Base-by-base conservation (phyloP, 2,888 invertebrate genomes). In the Standfussiana lucernea region DNA sequence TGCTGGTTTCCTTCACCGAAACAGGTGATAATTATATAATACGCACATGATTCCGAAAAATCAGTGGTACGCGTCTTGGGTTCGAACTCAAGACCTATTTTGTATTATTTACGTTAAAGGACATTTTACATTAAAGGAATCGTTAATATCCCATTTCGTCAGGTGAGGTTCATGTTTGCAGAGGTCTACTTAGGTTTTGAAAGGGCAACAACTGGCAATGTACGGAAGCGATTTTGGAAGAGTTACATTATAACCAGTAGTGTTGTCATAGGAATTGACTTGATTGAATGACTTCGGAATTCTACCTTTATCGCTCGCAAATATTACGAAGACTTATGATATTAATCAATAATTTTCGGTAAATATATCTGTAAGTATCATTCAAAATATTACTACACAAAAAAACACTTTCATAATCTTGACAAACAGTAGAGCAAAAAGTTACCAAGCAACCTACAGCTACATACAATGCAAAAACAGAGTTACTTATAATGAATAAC, bases 361-460 rank as follows among this genome's bases (percentile, higher is more conserved):
- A 42, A 61, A 69, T 50, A 59, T n/a, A 61, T 35, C 1, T 32
- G 28, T 21, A 28, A 68, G 24, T 40, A 56, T 24, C 42, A 80
- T 72, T 72, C 0, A 59, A 66, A 66, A 75, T 42, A 37, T 42
- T 45, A 32, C 45, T 64, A 62, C 40, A 68, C 10, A 79, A 56
- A 79, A 24, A 73, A 64, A 40, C 10, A 62, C 5, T n/a, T 45
- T 15, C 11, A 40, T 47, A 62, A 53, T 61, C 3, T 61, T 59
- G 42, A 64, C 8, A 64, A 64, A 47, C 59, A 56, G 21, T 32
- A 47, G 35, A 65, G 40, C 32, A 37, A 65, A 74, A 77, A 65
- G 56, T n/a, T 37, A 65, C 37, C 28, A 59, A 77, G 83, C 83
- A 82, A 82, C 15, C 66, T 82, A 85, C 37, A 42, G 8, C 72